A percentile compares a stretch with the other conserved stretches of the same genome.
Evolutionary conservation across 1,140 invertebrate genomes (phyloP).

Genomic region (Aphis gossypii): DNA sequence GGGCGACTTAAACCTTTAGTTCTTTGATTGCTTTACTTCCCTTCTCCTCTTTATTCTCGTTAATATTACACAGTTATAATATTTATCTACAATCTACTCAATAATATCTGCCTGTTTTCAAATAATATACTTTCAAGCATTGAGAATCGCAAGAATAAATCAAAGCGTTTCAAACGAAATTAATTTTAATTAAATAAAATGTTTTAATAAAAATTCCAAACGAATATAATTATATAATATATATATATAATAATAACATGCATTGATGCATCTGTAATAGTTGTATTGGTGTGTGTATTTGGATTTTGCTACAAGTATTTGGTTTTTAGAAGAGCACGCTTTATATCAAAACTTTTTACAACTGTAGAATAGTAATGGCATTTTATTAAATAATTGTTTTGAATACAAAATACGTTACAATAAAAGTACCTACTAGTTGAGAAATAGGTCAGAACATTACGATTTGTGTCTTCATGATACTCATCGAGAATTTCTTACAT

Average conservation of each 20-base stretch:
- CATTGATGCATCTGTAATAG: neutral
- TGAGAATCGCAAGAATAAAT: neutral
- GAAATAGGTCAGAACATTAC: neutral
- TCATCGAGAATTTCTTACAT: neutral
- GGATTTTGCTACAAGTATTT: neutral
- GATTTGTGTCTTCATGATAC: neutral
- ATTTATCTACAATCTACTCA: neutral
- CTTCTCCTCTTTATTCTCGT: neutral
- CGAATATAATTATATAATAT: neutral
- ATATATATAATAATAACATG: no score
- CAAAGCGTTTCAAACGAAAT: neutral
- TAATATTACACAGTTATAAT: neutral
- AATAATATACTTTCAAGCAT: neutral
- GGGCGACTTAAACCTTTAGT: neutral
- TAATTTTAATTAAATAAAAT: conserved; percentile 2
- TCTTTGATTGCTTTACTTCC: neutral
- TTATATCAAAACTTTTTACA: neutral
- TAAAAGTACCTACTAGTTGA: neutral
- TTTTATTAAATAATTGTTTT: neutral
- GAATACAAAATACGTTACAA: neutral
- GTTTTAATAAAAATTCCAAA: neutral
- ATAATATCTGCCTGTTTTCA: neutral
- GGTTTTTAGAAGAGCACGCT: neutral
- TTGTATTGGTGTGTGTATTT: neutral
- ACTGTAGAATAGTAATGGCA: neutral